Conservation (phyloP, 2,888 invertebrate genomes). For the Megastigmus dorsalis region DNA sequence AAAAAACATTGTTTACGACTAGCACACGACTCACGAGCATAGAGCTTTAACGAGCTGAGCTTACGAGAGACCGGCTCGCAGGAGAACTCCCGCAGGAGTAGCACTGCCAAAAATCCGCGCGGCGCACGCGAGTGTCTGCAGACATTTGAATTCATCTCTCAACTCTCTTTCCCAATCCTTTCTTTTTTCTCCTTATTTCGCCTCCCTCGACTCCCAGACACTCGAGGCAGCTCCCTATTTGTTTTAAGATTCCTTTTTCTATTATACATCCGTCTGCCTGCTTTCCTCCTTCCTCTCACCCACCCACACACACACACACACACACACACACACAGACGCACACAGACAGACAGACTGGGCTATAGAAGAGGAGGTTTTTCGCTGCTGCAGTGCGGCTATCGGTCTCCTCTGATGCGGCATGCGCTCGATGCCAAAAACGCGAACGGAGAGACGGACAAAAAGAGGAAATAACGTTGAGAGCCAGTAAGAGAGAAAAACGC, state of each 20-base stretch:
- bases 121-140: no score
- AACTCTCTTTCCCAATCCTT: not conserved
- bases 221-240: constrained; percentile 13
- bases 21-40: not conserved
- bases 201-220: not conserved
- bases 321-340: not conserved
- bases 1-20: not conserved
- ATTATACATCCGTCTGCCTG: not conserved
- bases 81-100: not conserved
- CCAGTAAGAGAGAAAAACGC: no score
- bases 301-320: not conserved
- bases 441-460: not conserved
- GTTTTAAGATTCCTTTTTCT: constrained; percentile 15
- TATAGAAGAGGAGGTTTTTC: constrained; percentile 19
- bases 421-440: constrained; percentile 20
- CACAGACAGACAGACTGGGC: no score
- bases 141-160: constrained; percentile 22
- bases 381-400: constrained; percentile 29
- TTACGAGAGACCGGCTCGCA: not conserved
- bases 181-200: not conserved
- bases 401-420: no score
- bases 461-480: no score
- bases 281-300: no score
- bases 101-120: constrained; percentile 19
- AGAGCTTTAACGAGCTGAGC: not conserved